A percentile compares a stretch with the other conserved stretches of the same genome.
These are phyloP conservation scores for Diorhabda elongata DNA, from an alignment of 1,140 invertebrate genomes.

Conservation along the genomic window DNA sequence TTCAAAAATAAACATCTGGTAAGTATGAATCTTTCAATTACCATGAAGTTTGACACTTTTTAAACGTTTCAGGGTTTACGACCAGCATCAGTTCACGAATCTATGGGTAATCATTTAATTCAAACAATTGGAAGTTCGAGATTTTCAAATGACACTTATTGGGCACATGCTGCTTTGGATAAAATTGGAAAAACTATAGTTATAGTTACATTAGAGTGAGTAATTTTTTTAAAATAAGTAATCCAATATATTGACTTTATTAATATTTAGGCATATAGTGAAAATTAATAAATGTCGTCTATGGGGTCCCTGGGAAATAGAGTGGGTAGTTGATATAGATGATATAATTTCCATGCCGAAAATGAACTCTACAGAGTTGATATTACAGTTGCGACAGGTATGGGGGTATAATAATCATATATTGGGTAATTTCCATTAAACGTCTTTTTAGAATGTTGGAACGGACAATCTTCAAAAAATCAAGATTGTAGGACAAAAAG, in stretches of 20 bases:
- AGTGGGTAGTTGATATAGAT: slow-evolving; percentile 71
- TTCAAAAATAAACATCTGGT: slow-evolving; percentile 66
- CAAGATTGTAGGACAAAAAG: slow-evolving; percentile 61
- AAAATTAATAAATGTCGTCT: slow-evolving; percentile 65
- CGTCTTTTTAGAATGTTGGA: slow-evolving; percentile 33
- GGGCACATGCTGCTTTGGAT: slow-evolving; percentile 42
- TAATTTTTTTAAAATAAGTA: slow-evolving; percentile 13
- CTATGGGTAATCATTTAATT: slow-evolving; percentile 41
- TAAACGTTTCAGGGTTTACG: slow-evolving; percentile 36
- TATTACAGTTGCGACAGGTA: slow-evolving; percentile 72
- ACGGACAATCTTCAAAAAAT: slow-evolving; percentile 37
- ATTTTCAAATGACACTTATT: slow-evolving; percentile 43
- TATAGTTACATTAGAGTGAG: slow-evolving; percentile 52
- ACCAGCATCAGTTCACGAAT: slow-evolving; percentile 44
- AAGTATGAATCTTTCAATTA: slow-evolving; percentile 25
- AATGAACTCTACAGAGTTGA: slow-evolving; percentile 60
- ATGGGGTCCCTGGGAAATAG: slow-evolving; percentile 71
- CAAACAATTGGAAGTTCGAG: slow-evolving; percentile 40
- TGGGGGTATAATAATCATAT: not conserved
- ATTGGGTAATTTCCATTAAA: not conserved
- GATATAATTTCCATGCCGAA: slow-evolving; percentile 68
- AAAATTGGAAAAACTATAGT: slow-evolving; percentile 51
- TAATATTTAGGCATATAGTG: slow-evolving; percentile 62
- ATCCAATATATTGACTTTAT: not conserved
- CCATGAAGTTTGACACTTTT: not conserved